Evolutionary conservation across 2,888 invertebrate genomes (phyloP), one percentile per base, ranked within the genome.

Genomic region (Octodonta nipae): DNA sequence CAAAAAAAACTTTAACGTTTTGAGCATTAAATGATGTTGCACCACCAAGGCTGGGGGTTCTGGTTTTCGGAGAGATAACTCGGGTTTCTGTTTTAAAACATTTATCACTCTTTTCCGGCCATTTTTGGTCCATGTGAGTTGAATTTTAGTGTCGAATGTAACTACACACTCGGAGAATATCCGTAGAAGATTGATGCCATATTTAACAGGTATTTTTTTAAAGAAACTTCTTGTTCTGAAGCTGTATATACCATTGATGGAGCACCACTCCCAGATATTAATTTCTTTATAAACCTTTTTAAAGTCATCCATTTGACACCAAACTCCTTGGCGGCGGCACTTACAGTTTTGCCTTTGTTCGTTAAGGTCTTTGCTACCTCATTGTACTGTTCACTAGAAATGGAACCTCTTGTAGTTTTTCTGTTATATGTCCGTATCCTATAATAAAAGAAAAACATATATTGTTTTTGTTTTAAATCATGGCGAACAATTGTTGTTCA

Each of bases 1-100:
- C 20, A 20, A 20, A 20, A 20, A 20, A 7, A 20, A 20, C n/a
- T n/a, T n/a, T n/a, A n/a, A n/a, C n/a, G n/a, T 20, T 20, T 6
- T 20, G 20, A 20, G 20, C 7, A 20, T 7, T 20, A 20, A 41
- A 20, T 20, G 20, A 20, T 20, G n/a, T 20, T 20, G 20, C 20
- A 6, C 20, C n/a, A 20, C 20, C 20, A 20, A 20, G 20, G 20
- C 36, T 41, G 28, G 34, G 20, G 20, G 20, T 20, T 20, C 20
- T 20, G 20, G 20, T n/a, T 20, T 20, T 20, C 20, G n/a, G n/a
- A 20, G 6, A 20, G 28, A 20, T 20, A 20, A 28, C 35, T 1
- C 31, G 7, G 20, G 20, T 7, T 20, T 20, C n/a, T n/a, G 20
- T 37, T 35, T 30, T 26, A 30, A 30, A 40, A 40, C 16, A 13